phyloP scores from a whole-genome alignment of 2,797 vertebrate species.

The Pipistrellus nathusii region DNA sequence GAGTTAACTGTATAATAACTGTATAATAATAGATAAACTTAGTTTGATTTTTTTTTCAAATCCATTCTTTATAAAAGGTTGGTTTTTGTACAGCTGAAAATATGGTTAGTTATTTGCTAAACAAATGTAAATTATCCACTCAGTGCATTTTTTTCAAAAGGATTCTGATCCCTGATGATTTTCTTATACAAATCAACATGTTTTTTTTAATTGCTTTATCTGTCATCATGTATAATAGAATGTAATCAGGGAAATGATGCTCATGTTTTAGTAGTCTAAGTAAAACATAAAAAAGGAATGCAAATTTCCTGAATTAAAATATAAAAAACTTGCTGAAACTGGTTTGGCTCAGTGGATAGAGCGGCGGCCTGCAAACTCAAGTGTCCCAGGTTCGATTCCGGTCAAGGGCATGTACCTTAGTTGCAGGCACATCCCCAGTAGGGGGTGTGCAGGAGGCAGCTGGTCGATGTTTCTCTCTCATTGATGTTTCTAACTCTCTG shows the following conservation, averaged over 20 bases:
- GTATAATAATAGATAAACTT: neutral
- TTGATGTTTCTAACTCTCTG: no score
- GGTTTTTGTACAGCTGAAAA: neutral
- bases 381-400: no score
- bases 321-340: no score
- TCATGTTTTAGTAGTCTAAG: neutral
- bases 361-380: no score
- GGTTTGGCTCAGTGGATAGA: no score
- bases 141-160: neutral
- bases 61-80: neutral
- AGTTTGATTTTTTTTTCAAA: neutral
- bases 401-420: no score
- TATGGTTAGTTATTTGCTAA: neutral
- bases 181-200: neutral
- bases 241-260: neutral
- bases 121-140: neutral
- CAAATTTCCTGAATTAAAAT: neutral
- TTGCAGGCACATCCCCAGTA: no score
- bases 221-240: neutral
- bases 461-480: no score
- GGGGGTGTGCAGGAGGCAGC: no score
- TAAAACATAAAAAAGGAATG: neutral
- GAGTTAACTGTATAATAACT: neutral
- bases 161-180: neutral
- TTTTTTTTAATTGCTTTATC: neutral